phyloP scores from a whole-genome alignment of 1,140 invertebrate species.

The Pararge aegeria region DNA sequence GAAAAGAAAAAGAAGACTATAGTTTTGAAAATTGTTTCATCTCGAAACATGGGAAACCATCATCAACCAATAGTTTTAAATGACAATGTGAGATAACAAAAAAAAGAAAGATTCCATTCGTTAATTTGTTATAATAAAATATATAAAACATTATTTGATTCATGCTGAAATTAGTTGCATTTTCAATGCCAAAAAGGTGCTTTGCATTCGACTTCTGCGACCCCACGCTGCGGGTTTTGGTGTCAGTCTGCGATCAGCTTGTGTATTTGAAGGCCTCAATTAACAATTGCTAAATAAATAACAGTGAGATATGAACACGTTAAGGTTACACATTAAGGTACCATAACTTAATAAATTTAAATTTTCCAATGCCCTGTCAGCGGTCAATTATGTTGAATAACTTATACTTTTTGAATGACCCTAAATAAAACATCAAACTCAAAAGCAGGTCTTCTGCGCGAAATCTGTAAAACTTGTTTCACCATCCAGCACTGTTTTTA shows the following conservation, averaged over 20 bases:
- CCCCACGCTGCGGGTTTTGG: too few species aligned
- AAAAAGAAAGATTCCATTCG: too few species aligned
- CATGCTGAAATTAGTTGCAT: too few species aligned
- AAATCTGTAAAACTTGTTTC: slow-evolving; percentile 76
- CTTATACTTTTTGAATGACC: slow-evolving; percentile 44
- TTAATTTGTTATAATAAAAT: too few species aligned
- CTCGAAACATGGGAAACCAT: too few species aligned
- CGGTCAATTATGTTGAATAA: slow-evolving; percentile 42
- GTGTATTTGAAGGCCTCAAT: background rate
- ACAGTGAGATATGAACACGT: background rate
- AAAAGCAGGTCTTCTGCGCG: slow-evolving; percentile 60
- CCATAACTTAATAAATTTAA: slow-evolving; percentile 13
- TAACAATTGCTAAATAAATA: background rate
- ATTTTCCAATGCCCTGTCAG: slow-evolving; percentile 37
- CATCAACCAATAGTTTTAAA: too few species aligned
- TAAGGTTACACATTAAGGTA: background rate
- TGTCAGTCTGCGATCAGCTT: background rate
- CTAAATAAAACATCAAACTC: slow-evolving; percentile 65
- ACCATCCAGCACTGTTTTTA: slow-evolving; percentile 66
- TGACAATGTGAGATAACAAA: too few species aligned
- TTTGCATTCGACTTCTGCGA: too few species aligned
- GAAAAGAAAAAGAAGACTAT: too few species aligned
- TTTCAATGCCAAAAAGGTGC: too few species aligned
- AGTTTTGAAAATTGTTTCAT: too few species aligned
- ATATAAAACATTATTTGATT: too few species aligned